Evolutionary conservation across 2,797 vertebrate genomes (phyloP).

Genomic region (Siniperca undulata): DNA sequence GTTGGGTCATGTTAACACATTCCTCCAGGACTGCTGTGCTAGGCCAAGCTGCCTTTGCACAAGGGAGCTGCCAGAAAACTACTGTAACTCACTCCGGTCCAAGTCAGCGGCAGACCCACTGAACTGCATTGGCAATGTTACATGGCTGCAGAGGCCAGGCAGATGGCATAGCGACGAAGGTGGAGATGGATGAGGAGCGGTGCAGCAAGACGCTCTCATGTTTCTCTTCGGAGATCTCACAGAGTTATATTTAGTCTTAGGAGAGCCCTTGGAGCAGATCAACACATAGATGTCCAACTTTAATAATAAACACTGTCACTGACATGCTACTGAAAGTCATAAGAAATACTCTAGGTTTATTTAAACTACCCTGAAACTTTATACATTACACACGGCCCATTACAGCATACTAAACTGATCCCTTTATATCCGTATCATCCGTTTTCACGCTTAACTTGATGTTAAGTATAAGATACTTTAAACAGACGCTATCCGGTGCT

Average conservation of each 20-base stretch:
- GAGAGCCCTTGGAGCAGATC: conserved; percentile 79
- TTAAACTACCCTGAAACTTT: conserved; percentile 48
- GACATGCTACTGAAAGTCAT: conserved; percentile 70
- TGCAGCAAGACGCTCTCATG: conserved; percentile 69
- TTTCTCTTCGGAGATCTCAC: conserved; percentile 80
- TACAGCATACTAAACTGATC: conserved; percentile 41
- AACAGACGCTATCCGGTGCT: conserved; percentile 27
- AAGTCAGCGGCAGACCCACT: conserved; percentile 47
- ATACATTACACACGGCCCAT: conserved; percentile 34
- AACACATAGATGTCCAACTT: conserved; percentile 74
- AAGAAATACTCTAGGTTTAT: conserved; percentile 42
- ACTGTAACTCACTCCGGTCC: conserved; percentile 65
- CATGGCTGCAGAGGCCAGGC: conserved; percentile 30
- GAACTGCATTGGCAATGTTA: conserved; percentile 47
- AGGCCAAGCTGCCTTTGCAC: conserved; percentile 58
- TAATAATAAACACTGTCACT: conserved; percentile 78
- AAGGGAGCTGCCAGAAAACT: conserved; percentile 72
- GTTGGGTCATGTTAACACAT: conserved; percentile 80
- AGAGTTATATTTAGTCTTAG: conserved; percentile 82
- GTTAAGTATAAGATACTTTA: conserved; percentile 41
- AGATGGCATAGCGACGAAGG: conserved; percentile 61
- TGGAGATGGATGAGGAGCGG: conserved; percentile 70
- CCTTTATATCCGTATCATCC: conserved; percentile 34
- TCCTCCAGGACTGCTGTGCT: conserved; percentile 65
- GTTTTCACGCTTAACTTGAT: conserved; percentile 34